Evolutionary conservation across 2,113 vertebrate genomes (phyloP), one percentile per base, ranked within the genome.

Genomic region (Prunella himalayana): DNA sequence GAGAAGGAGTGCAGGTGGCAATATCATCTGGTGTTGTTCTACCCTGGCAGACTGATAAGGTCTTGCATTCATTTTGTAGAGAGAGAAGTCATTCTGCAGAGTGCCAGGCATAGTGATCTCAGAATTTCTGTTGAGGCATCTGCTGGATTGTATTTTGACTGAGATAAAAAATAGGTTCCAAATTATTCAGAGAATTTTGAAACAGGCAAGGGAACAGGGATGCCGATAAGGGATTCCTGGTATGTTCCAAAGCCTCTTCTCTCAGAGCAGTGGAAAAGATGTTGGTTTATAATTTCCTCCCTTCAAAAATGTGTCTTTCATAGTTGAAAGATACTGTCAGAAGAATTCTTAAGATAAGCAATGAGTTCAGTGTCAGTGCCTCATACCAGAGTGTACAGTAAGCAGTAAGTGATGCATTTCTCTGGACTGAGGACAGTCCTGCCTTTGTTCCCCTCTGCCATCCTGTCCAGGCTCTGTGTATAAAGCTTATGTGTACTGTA

Each of bases 301-400:
- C 54, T 73, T 95, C 47, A 89, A 71, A 90, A 92, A 86, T 65
- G 44, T 9, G 2, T 87, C 88, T 94, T 93, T 93, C 69, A 59
- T 89, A 82, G 57, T 56, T 91, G 85, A 93, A 93, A 90, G 82
- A 81, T 90, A 50, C 31, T 63, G 90, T 95, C 78, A 90, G 75
- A 96, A 85, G 79, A 93, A 93, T 95, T 96, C 76, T 88, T 92
- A 63, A 83, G 94, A 95, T 94, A 93, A 96, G 94, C 80, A 86
- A 50, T 76, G 86, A 94, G 66, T 84, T 94, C 93, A 85, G 82
- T 77, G 76, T 93, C 64, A 90, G 66, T 93, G 64, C 72, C 64
- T 96, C 92, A 95, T 96, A 83, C 88, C 93, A 88, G 64, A 94
- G 92, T 49, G 50, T 94, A 42, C 24, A 82, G 59, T 88, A 94